These are phyloP conservation scores for Sarcophaga peregrina DNA, from an alignment of 1,140 invertebrate species.

Conservation along the genomic window DNA sequence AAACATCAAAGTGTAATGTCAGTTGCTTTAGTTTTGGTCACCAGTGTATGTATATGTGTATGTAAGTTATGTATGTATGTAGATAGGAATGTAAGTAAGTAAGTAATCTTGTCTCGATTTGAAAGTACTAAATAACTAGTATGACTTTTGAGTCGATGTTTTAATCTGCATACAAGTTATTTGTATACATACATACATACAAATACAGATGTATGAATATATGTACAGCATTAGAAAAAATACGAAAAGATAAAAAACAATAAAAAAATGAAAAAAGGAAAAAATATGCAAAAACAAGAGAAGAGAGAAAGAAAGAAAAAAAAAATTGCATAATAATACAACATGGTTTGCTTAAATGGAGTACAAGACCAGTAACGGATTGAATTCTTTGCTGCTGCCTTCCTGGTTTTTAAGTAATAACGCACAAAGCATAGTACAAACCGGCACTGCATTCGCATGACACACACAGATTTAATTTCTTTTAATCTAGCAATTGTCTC, in stretches of 20 bases:
- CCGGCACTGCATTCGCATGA: neutral
- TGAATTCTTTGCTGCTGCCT: constrained; percentile 28
- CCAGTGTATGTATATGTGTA: too few species aligned
- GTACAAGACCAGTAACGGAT: neutral
- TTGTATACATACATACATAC: neutral
- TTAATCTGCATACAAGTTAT: neutral
- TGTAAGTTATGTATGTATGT: neutral
- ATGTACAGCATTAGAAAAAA: too few species aligned
- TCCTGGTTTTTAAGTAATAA: constrained; percentile 32
- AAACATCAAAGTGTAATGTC: too few species aligned
- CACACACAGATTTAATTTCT: constrained; percentile 42
- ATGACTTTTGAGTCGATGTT: constrained; percentile 4
- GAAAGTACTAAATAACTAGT: neutral
- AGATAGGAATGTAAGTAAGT: neutral
- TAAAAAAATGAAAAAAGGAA: neutral
- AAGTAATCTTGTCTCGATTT: too few species aligned
- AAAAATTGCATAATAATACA: too few species aligned
- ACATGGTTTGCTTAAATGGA: too few species aligned
- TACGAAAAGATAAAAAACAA: neutral
- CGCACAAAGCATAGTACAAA: neutral
- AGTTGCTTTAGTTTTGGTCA: too few species aligned
- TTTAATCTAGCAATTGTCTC: constrained; percentile 43
- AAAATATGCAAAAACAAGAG: too few species aligned
- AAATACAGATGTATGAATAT: too few species aligned
- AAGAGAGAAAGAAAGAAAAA: too few species aligned